Conservation (phyloP, 1,140 invertebrate genomes). For the Anthonomus grandis region DNA sequence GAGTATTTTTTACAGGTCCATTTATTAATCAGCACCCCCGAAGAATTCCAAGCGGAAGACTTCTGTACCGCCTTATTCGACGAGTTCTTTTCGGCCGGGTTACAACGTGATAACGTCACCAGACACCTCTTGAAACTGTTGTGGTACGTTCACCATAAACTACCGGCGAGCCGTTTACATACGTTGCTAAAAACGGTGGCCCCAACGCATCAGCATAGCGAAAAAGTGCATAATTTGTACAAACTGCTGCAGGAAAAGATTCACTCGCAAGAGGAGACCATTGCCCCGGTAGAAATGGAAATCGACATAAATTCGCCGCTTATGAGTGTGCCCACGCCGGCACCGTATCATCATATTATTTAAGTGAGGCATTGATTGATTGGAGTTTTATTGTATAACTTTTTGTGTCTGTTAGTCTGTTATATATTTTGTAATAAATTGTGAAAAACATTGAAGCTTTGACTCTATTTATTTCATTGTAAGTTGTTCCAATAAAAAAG, state of each 20-base stretch:
- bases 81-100: conserved; percentile 90
- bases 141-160: conserved; percentile 76
- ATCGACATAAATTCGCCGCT: conserved; percentile 80
- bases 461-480: too few relatives aligned
- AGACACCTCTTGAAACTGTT: conserved; percentile 88
- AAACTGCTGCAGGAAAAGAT: conserved; percentile 76
- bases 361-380: too few relatives aligned
- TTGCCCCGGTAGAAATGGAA: conserved; percentile 55
- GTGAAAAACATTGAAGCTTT: too few relatives aligned
- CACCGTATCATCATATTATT: conserved; percentile 59
- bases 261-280: conserved; percentile 65
- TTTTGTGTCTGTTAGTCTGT: not conserved
- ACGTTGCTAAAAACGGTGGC: conserved; percentile 85
- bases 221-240: conserved; percentile 78
- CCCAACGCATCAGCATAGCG: conserved; percentile 79
- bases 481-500: too few relatives aligned
- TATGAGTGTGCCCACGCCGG: conserved; percentile 80
- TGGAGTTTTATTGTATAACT: too few relatives aligned
- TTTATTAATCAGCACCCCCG: conserved; percentile 80
- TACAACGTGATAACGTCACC: conserved; percentile 88
- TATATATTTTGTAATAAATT: too few relatives aligned
- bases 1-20: conserved; percentile 63
- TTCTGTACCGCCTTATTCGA: conserved; percentile 96
- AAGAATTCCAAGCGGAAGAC: conserved; percentile 91
- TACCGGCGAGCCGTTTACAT: conserved; percentile 75